Percentiles rank a stretch among this genome's conserved stretches.
phyloP scores from a whole-genome alignment of 1,140 invertebrate species.

The Megalopta genalis region DNA sequence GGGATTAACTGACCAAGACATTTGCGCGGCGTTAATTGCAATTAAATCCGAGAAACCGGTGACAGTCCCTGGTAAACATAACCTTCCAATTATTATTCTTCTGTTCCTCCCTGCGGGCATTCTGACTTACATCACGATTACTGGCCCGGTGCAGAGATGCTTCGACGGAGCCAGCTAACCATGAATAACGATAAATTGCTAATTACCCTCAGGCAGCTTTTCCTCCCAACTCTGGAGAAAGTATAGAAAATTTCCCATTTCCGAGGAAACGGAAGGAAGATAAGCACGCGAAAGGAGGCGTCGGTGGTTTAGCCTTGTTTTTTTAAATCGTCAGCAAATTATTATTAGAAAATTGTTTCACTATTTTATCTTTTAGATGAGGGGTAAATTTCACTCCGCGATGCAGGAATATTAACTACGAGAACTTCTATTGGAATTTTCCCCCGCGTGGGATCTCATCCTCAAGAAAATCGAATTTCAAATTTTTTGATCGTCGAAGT shows the following conservation, averaged over 20 bases:
- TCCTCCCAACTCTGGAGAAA: slow-evolving; percentile 21
- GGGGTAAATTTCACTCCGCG: no score
- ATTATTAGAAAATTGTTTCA: neutral
- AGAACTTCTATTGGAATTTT: no score
- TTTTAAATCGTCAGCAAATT: neutral
- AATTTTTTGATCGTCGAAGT: neutral
- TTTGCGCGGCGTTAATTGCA: slow-evolving; percentile 30
- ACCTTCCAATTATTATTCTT: slow-evolving; percentile 6
- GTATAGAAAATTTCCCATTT: slow-evolving; percentile 13
- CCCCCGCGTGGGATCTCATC: no score
- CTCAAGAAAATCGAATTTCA: neutral
- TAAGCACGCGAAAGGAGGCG: no score
- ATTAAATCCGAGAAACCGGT: slow-evolving; percentile 27
- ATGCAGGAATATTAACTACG: no score
- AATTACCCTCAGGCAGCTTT: slow-evolving; percentile 50
- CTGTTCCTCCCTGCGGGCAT: neutral
- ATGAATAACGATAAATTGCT: slow-evolving; percentile 59
- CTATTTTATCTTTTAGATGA: neutral
- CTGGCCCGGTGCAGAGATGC: slow-evolving; percentile 1
- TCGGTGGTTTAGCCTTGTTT: neutral
- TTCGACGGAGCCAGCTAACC: slow-evolving; percentile 17
- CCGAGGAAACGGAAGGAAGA: neutral
- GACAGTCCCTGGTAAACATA: neutral
- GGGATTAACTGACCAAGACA: slow-evolving; percentile 9
- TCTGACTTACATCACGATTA: slow-evolving; percentile 28